These are phyloP conservation scores for Falco rusticolus DNA, from an alignment of 2,797 vertebrate genomes.

Conservation along the genomic window DNA sequence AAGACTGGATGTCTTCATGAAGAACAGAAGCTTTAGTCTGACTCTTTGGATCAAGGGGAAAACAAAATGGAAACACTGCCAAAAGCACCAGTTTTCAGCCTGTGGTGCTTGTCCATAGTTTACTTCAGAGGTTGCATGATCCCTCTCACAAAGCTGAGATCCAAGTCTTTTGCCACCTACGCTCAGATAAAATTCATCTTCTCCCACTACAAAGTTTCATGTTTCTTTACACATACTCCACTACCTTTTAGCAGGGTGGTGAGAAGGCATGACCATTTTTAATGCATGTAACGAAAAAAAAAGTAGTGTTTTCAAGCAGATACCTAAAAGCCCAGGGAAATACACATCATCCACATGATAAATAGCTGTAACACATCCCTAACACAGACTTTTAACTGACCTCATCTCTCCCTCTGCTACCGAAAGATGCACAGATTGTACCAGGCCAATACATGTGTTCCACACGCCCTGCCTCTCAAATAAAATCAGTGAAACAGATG, in stretches of 20 bases:
- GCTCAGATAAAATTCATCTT: not conserved
- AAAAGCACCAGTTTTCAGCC: not conserved
- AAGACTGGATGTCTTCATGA: not conserved
- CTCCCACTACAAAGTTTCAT: not conserved
- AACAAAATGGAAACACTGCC: not conserved
- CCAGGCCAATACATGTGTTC: not conserved
- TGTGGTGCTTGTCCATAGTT: not conserved
- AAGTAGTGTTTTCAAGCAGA: not conserved
- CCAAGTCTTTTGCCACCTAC: not conserved
- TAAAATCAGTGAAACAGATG: not conserved
- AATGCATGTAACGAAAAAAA: rapidly evolving
- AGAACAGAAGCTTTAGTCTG: not conserved
- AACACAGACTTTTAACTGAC: not conserved
- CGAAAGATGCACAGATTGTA: too few species aligned
- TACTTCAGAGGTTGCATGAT: not conserved
- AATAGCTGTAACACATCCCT: rapidly evolving
- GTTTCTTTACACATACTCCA: not conserved
- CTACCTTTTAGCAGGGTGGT: not conserved
- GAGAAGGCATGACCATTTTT: not conserved
- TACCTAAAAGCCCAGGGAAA: not conserved
- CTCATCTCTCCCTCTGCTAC: not conserved
- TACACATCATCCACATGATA: rapidly evolving
- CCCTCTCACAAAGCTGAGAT: not conserved
- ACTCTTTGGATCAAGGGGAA: not conserved
- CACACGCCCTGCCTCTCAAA: not conserved